These are phyloP conservation scores for Linhomoeus sp. DNA, from an alignment of 2,888 invertebrate genomes.

Conservation along the genomic window DNA sequence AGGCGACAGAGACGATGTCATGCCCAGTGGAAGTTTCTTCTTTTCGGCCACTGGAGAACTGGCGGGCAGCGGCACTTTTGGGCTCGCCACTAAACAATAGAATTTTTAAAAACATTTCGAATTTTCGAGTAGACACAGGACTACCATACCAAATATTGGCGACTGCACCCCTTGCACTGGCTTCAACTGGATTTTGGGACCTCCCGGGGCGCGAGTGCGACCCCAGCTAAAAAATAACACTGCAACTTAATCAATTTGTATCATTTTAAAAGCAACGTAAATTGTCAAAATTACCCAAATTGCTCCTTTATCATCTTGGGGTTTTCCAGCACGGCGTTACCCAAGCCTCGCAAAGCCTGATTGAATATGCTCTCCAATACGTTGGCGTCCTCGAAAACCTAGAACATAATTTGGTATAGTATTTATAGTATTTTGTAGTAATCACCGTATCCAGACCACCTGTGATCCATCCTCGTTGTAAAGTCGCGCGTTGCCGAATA, in stretches of 20 bases:
- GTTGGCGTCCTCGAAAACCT: slow-evolving; percentile 61
- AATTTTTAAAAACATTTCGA: no score
- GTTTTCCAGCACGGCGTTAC: slow-evolving; percentile 10
- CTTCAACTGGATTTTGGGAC: not conserved
- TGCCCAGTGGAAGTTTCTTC: no score
- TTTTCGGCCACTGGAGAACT: no score
- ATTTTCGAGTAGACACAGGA: no score
- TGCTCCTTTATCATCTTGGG: slow-evolving; percentile 9
- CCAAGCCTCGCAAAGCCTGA: slow-evolving; percentile 55
- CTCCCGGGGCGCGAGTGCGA: not conserved
- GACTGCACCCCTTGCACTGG: no score
- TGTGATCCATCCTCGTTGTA: slow-evolving; percentile 83
- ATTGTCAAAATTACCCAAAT: slow-evolving; percentile 8
- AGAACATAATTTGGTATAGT: no score
- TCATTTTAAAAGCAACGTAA: not conserved
- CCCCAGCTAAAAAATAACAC: not conserved
- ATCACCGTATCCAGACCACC: not conserved
- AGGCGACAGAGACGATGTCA: no score
- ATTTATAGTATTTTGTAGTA: no score
- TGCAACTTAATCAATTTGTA: not conserved
- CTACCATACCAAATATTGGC: no score
- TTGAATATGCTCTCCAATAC: slow-evolving; percentile 60
- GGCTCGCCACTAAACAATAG: no score
- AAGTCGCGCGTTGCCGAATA: slow-evolving; percentile 89
- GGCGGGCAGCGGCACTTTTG: no score